Evolutionary conservation across 2,113 vertebrate species (phyloP), one percentile per base, ranked within the genome.

Genomic region (Pogonocichla stellata): DNA sequence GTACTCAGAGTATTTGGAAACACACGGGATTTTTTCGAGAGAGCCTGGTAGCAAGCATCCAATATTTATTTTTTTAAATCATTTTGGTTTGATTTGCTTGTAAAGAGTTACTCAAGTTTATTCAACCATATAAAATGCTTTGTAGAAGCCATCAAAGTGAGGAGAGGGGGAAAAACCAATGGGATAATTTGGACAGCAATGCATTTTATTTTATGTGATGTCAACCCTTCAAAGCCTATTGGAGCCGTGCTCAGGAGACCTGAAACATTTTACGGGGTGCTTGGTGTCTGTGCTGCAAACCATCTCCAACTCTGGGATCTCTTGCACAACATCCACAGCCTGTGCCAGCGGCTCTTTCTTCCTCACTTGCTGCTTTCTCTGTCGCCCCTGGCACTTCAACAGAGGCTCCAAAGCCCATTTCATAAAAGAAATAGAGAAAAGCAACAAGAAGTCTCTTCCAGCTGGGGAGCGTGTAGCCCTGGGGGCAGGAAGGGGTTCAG

Each of bases 181-280:
- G 85, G 19, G 88, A 96, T 97, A 92, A 97, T 97, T 98, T 61
- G 83, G 92, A 85, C 80, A 73, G 95, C n/a, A 42, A 61, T 96
- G 95, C 94, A 58, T 97, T 97, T 96, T 95, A 90, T 97, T 97
- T 97, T 89, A 85, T 85, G 74, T 95, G 81, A 97, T 97, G 98
- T 98, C 97, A 97, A 97, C 96, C 96, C 97, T 97, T 97, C 95
- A 93, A 91, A 97, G 97, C 62, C 74, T 33, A 83, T 92, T 86
- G 70, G 87, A 94, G 89, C 90, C 23, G 15, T 29, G 74, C 86
- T 92, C 34, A 45, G 96, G 94, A 88, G 96, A 93, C 83, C 93
- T 78, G 90, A 95, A 96, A 57, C 33, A 1, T 93, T 95, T 94
- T 96, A 86, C 42, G 0, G 86, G 65, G 62, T 80, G 70, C 66